phyloP scores from a whole-genome alignment of 64 coral and sea anemone genomes.

The Astreopora myriophthalma region DNA sequence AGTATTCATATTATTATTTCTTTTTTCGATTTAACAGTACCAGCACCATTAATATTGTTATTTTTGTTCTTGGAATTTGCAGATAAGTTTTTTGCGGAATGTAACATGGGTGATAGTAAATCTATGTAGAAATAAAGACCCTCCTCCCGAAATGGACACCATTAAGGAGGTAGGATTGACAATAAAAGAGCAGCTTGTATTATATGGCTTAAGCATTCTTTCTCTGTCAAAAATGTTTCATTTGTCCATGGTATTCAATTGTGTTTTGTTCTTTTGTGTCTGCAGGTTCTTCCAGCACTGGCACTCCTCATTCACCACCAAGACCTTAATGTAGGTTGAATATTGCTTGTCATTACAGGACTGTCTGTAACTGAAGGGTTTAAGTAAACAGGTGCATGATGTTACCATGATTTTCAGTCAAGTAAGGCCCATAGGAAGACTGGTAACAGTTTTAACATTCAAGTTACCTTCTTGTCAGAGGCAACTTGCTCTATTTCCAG shows the following conservation, averaged over 20 bases:
- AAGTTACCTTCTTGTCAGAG: too few relatives aligned
- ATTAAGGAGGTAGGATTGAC: constrained; percentile 79
- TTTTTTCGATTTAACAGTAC: too few relatives aligned
- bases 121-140: constrained; percentile 97
- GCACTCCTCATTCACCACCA: constrained; percentile 93
- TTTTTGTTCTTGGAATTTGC: background rate
- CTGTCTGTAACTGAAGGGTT: too few relatives aligned
- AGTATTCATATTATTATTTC: too few relatives aligned
- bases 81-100: constrained; percentile 98
- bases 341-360: background rate
- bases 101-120: constrained; percentile 99
- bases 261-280: background rate
- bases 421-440: too few relatives aligned
- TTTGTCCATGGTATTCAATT: background rate
- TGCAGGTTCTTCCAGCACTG: constrained; percentile 84
- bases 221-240: too few relatives aligned
- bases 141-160: constrained; percentile 86
- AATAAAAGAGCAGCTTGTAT: background rate
- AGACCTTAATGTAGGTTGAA: constrained; percentile 91
- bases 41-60: background rate
- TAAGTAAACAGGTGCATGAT: background rate
- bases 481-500: too few relatives aligned
- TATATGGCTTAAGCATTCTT: background rate
- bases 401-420: too few relatives aligned
- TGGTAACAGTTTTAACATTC: too few relatives aligned